Base-by-base conservation (phyloP, 1,140 invertebrate genomes). In the Drosophila albomicans region DNA sequence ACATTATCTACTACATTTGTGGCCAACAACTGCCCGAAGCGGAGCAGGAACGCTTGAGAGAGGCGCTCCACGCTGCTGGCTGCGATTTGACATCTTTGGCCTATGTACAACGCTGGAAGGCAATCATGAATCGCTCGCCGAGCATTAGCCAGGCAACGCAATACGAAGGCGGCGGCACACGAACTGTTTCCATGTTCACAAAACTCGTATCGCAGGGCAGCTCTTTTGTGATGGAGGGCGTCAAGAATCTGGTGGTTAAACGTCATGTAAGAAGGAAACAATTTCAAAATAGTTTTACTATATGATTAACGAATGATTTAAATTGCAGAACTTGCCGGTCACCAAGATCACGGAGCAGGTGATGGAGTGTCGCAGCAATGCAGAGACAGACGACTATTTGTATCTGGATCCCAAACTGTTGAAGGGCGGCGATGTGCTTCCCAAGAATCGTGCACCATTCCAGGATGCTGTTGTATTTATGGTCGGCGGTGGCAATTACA, bases 151-250 rank as follows among this genome's bases (percentile, higher is more conserved):
- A 88, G 58, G 94, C 96, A 0, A 94, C 95, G 58, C 96, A 96
- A 86, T 98, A 97, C 78, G 96, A 96, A 91, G 98, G 98, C n/a
- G 98, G 97, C 48, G 98, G 98, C 16, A 99, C 98, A 0, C 99
- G 98, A 94, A 99, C 98, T 0, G 97, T 99, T 0, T 98, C 96
- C 79, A 99, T 99, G 98, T 99, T 99, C 93, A 98, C 98, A 1
- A 99, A 99, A 93, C 94, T 99, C 11, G 96, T 99, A 86, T 98
- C 96, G 5, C 98, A 99, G 93, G 98, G 98, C 28, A 99, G 98
- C 1, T 98, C 98, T 51, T 99, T 99, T 94, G 98, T 99, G 0
- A 99, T 99, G 98, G 99, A 99, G 94, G 99, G 99, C 41, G 99
- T 99, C 0, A 99, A 99, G 93, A 99, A 99, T 95, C 95, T 99